Percentiles rank a stretch among this genome's conserved stretches.
These are phyloP conservation scores for Lasioglossum albipes DNA, from an alignment of 1,140 invertebrate species.

Conservation along the genomic window DNA sequence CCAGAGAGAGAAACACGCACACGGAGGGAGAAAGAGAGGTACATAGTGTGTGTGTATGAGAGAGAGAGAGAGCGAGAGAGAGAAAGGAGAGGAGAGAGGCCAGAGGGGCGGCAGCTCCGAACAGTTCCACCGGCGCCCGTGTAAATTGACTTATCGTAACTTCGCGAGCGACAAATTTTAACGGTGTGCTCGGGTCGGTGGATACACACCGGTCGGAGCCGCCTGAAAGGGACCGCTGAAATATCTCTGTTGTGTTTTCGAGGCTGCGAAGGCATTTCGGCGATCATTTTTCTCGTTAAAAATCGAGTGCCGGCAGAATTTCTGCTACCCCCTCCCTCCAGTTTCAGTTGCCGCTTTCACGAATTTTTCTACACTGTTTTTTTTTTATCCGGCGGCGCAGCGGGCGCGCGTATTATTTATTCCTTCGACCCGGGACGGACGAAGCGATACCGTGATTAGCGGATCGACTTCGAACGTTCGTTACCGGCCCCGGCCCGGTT, in stretches of 20 bases:
- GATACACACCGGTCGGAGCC: not conserved
- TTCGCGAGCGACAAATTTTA: conserved; percentile 23
- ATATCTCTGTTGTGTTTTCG: conserved; percentile 19
- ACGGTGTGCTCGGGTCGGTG: not conserved
- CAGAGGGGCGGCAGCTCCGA: not conserved
- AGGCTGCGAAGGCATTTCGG: not conserved
- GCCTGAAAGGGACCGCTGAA: conserved; percentile 1
- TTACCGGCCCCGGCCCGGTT: too few relatives aligned
- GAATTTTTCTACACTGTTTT: too few relatives aligned
- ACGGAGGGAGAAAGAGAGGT: not conserved
- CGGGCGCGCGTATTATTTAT: too few relatives aligned
- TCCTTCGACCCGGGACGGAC: too few relatives aligned
- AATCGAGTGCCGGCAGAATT: not conserved
- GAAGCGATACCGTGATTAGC: too few relatives aligned
- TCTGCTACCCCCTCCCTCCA: too few relatives aligned
- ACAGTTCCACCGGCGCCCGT: not conserved
- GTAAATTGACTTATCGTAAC: conserved; percentile 34
- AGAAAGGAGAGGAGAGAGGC: not conserved
- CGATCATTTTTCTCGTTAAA: not conserved
- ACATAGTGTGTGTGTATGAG: too few relatives aligned
- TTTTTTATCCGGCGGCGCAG: too few relatives aligned
- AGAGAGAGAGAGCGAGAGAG: not conserved
- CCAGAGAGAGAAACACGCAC: not conserved
- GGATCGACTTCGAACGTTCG: too few relatives aligned
- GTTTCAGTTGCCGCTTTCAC: too few relatives aligned